Percentiles rank a stretch among this genome's conserved stretches.
Conservation (phyloP, 2,888 invertebrate species). For the Caenorhabditis uteleia region DNA sequence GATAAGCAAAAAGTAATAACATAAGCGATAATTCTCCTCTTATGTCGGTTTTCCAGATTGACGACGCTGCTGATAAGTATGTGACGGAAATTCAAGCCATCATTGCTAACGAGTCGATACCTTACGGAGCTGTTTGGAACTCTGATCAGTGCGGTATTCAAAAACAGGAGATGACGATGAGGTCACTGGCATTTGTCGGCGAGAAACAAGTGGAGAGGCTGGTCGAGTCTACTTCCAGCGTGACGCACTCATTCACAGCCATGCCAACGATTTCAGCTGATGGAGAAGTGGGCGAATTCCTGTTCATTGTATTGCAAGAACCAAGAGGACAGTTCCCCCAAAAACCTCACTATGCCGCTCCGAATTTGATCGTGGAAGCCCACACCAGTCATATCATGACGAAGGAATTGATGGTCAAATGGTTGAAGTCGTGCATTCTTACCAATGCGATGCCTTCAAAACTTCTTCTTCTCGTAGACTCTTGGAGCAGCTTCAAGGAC, state of each 20-base stretch:
- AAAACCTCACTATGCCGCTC: not conserved
- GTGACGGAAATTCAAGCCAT: not conserved
- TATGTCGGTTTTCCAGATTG: not conserved
- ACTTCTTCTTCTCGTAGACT: no score
- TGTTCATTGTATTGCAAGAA: conserved; percentile 25
- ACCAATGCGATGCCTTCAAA: not conserved
- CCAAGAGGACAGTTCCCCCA: conserved; percentile 12
- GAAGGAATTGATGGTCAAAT: conserved; percentile 9
- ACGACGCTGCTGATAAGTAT: not conserved
- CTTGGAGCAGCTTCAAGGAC: conserved; percentile 17
- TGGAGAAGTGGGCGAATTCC: conserved; percentile 8
- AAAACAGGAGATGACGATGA: conserved; percentile 7
- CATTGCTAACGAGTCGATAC: not conserved
- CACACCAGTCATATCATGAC: conserved; percentile 26
- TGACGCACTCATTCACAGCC: conserved; percentile 17
- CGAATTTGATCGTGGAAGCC: conserved; percentile 11
- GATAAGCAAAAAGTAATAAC: not conserved
- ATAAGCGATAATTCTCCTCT: not conserved
- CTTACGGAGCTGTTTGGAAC: conserved; percentile 6
- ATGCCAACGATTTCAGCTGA: conserved; percentile 25
- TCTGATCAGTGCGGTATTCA: conserved; percentile 27
- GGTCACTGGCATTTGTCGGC: conserved; percentile 19
- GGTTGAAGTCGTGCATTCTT: conserved; percentile 7
- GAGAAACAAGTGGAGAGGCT: conserved; percentile 5
- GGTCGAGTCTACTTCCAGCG: conserved; percentile 2